Conservation (phyloP, 2,797 vertebrate species). For the Tapirus indicus region DNA sequence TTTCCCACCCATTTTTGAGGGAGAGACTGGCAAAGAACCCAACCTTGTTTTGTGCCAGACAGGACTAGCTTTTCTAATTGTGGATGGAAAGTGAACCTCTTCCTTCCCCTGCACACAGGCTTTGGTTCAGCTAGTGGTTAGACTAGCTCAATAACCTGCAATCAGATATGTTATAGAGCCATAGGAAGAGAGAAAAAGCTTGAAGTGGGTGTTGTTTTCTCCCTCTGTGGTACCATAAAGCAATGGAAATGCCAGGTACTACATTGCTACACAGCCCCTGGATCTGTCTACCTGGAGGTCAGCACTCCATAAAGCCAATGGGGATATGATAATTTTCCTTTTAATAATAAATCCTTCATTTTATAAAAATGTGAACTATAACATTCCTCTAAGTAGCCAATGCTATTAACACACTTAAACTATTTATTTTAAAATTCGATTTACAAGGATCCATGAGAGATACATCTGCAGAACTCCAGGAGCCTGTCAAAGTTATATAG, state of each 20-base stretch:
- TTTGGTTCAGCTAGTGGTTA: slow-evolving; percentile 57
- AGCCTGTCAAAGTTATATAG: not conserved
- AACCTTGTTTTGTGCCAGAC: not conserved
- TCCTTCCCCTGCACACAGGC: not conserved
- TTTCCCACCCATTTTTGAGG: not conserved
- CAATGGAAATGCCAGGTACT: slow-evolving; percentile 13
- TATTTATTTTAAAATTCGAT: slow-evolving; percentile 1
- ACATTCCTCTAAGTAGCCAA: not conserved
- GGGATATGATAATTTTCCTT: not conserved
- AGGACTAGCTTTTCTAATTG: slow-evolving; percentile 26
- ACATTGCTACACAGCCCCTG: not conserved
- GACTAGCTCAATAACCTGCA: slow-evolving; percentile 36
- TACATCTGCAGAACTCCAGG: not conserved
- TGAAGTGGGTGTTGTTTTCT: slow-evolving; percentile 52
- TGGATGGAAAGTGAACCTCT: not conserved
- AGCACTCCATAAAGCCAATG: not conserved
- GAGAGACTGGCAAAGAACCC: not conserved
- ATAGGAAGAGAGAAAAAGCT: slow-evolving; percentile 40
- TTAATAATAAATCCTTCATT: slow-evolving; percentile 14
- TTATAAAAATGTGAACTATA: not conserved
- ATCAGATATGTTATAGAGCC: slow-evolving; percentile 51
- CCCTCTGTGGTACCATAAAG: not conserved
- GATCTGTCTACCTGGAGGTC: not conserved
- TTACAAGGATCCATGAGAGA: not conserved
- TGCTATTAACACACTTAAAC: not conserved